Percentiles rank a stretch among this genome's conserved stretches.
phyloP scores from a whole-genome alignment of 2,888 invertebrate species.

The Mantis religiosa region DNA sequence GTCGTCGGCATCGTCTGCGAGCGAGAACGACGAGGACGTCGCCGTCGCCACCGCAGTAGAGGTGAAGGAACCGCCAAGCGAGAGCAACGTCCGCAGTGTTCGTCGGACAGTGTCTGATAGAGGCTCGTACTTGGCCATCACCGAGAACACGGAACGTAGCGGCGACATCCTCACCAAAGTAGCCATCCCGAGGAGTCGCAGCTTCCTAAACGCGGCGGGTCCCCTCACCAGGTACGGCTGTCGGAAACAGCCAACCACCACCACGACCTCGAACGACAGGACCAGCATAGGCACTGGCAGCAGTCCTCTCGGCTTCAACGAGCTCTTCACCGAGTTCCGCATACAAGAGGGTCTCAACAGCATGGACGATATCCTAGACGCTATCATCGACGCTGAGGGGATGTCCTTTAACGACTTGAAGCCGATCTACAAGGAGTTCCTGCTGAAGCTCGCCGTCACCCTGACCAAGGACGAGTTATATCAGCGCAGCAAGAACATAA shows the following conservation, averaged over 20 bases:
- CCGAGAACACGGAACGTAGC: slow-evolving; percentile 35
- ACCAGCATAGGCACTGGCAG: slow-evolving; percentile 52
- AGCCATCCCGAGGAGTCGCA: slow-evolving; percentile 79
- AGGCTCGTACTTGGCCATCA: slow-evolving; percentile 32
- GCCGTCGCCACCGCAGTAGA: slow-evolving; percentile 22
- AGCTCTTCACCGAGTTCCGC: slow-evolving; percentile 81
- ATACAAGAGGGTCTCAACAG: slow-evolving; percentile 84
- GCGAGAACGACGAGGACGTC: slow-evolving; percentile 43
- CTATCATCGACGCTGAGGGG: slow-evolving; percentile 85
- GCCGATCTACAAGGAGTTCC: slow-evolving; percentile 86
- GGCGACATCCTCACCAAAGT: slow-evolving; percentile 83
- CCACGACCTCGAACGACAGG: not conserved
- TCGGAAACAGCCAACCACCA: slow-evolving; percentile 3
- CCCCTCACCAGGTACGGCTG: slow-evolving; percentile 56
- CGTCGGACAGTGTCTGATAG: slow-evolving; percentile 35
- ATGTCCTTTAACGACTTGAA: slow-evolving; percentile 91
- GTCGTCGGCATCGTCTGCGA: slow-evolving; percentile 57
- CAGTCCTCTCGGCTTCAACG: slow-evolving; percentile 80
- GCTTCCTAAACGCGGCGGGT: slow-evolving; percentile 78
- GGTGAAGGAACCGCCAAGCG: slow-evolving; percentile 39
- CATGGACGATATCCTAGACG: slow-evolving; percentile 80
- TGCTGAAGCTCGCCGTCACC: slow-evolving; percentile 80
- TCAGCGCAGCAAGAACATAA: slow-evolving; percentile 83
- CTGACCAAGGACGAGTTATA: slow-evolving; percentile 89
- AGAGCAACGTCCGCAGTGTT: slow-evolving; percentile 32